Evolutionary conservation across 2,797 vertebrate genomes (phyloP).

Genomic region (Natrix natrix): DNA sequence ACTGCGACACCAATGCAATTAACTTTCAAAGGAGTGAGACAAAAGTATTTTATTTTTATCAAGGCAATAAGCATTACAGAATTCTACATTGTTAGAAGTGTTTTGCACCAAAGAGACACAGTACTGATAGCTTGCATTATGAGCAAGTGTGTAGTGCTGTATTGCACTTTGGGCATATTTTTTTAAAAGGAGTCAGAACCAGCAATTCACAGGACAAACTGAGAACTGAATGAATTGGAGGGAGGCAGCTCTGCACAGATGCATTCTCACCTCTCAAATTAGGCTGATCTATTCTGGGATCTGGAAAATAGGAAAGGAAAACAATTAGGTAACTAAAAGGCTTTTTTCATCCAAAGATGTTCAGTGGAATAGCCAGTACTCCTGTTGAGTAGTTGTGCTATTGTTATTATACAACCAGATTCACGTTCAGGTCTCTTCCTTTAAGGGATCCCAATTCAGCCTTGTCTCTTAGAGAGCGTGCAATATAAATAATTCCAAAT

Average conservation of each 20-base stretch:
- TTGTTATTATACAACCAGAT: not conserved
- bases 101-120: not conserved
- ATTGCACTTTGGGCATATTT: not conserved
- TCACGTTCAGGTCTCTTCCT: not conserved
- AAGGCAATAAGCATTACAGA: slow-evolving; percentile 35
- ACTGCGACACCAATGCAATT: slow-evolving; percentile 36
- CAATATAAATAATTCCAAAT: not conserved
- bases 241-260: not conserved
- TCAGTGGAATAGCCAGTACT: not conserved
- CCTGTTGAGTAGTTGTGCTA: not conserved
- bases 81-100: slow-evolving; percentile 24
- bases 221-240: not conserved
- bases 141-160: slow-evolving; percentile 20
- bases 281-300: not conserved
- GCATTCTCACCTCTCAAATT: not conserved
- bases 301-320: not conserved
- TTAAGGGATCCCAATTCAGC: not conserved
- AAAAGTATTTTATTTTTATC: slow-evolving; percentile 53
- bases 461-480: not conserved
- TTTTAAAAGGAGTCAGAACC: not conserved
- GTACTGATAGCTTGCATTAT: slow-evolving; percentile 1
- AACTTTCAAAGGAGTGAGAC: slow-evolving; percentile 43
- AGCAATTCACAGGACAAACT: not conserved
- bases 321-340: not conserved
- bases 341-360: not conserved